Evolutionary conservation across 2,888 invertebrate genomes (phyloP), one percentile per base, ranked within the genome.

Genomic region (Eilema griseolum): DNA sequence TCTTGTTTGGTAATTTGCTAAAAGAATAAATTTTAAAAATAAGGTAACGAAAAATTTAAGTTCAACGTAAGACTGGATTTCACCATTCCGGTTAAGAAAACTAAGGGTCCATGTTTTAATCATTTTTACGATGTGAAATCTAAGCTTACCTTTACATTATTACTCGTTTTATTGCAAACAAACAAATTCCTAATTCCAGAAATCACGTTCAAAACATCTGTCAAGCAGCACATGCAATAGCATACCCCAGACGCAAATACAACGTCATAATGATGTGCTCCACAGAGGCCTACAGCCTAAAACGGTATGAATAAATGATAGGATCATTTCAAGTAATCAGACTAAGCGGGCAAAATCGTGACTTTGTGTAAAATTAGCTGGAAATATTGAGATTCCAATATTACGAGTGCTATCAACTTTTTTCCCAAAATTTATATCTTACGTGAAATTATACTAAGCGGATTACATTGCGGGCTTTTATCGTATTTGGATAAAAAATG

Each of bases 221-320:
- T 63, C 59, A 72, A 66, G 57, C 57, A 63, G 60, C 61, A 66
- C 56, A 46, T 66, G 60, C 60, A 66, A 66, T 59, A 69, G 62
- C 60, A 63, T 62, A 41, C 69, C 72, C 66, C 66, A 70, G 63
- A 66, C 63, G 63, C 61, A 66, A 68, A 74, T 72, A 65, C 67
- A 67, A 70, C 74, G 71, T 79, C 76, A 77, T 76, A 76, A 82
- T 75, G 76, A 81, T 78, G 82, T 79, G 73, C 28, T 70, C 69
- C 75, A 62, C 71, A 60, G 75, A 77, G 81, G 78, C 78, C 74
- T 72, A 71, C 75, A 70, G 78, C 78, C 66, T 73, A 71, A 76
- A 84, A 78, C 67, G 73, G 72, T 70, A 74, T 81, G 84, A 84
- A 84, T 84, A 84, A 83, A 84, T 78, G 77, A 84, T 83, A 75